phyloP scores from a whole-genome alignment of 2,888 invertebrate species.

The Amphipoea lucens region DNA sequence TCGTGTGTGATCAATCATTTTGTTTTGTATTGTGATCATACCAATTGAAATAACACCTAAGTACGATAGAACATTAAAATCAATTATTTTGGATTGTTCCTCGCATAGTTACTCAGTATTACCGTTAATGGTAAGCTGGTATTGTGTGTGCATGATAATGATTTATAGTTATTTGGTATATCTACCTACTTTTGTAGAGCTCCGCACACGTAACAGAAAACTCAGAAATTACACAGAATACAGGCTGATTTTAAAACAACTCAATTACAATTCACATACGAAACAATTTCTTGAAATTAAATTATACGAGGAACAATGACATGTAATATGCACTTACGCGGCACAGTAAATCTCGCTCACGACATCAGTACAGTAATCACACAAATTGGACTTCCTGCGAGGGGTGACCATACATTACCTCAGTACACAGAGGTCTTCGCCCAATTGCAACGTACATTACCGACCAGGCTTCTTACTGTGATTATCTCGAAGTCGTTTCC shows the following conservation, averaged over 20 bases:
- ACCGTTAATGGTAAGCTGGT: constrained; percentile 4
- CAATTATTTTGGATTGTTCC: constrained; percentile 27
- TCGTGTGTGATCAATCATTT: too few species aligned
- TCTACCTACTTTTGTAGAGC: neutral
- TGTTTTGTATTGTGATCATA: too few species aligned
- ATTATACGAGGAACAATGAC: constrained; percentile 64
- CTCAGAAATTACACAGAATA: constrained; percentile 4
- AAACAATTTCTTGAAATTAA: constrained; percentile 59
- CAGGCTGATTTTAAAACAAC: constrained; percentile 42
- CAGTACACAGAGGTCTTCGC: constrained; percentile 77
- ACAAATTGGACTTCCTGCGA: constrained; percentile 81
- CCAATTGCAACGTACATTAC: constrained; percentile 73
- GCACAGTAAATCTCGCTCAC: constrained; percentile 67
- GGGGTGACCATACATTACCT: constrained; percentile 80
- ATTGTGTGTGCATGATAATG: neutral
- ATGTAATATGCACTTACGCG: constrained; percentile 61
- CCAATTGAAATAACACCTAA: constrained; percentile 6
- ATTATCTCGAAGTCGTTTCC: constrained; percentile 77
- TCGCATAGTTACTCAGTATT: constrained; percentile 8
- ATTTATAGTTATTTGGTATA: neutral
- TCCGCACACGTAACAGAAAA: neutral
- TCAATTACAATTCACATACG: constrained; percentile 38
- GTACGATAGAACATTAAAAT: constrained; percentile 21
- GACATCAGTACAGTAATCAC: constrained; percentile 71
- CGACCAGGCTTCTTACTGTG: constrained; percentile 71